Evolutionary conservation across 2,797 vertebrate genomes (phyloP).

Genomic region (Novumbra hubbsi): DNA sequence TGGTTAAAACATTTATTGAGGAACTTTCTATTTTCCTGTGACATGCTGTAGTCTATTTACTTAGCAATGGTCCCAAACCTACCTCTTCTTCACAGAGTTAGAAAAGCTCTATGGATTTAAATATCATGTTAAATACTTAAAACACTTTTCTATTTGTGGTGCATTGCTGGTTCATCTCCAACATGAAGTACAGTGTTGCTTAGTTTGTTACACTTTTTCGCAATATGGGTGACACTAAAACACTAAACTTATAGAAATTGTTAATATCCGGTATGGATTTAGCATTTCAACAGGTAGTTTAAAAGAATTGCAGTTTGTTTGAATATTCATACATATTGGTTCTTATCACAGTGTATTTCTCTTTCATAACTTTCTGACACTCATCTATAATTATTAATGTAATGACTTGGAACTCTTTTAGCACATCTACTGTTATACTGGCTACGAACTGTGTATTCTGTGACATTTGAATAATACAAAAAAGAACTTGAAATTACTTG

Average conservation of each 20-base stretch:
- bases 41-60: not conserved
- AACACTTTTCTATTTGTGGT: not conserved
- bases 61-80: not conserved
- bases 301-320: not conserved
- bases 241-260: not conserved
- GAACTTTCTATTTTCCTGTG: not conserved
- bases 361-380: not conserved
- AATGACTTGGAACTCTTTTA: not conserved
- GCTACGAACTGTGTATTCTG: not conserved
- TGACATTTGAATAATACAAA: not conserved
- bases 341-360: not conserved
- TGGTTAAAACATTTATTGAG: not conserved
- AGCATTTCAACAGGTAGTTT: not conserved
- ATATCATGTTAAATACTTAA: not conserved
- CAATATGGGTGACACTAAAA: not conserved
- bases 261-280: not conserved
- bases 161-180: not conserved
- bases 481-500: not conserved
- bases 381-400: not conserved
- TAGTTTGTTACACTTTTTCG: not conserved
- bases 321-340: not conserved
- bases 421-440: not conserved
- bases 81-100: slow-evolving; percentile 6
- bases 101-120: slow-evolving; percentile 10
- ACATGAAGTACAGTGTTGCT: not conserved